These are phyloP conservation scores for Aromia moschata DNA, from an alignment of 2,888 invertebrate genomes.

Conservation along the genomic window DNA sequence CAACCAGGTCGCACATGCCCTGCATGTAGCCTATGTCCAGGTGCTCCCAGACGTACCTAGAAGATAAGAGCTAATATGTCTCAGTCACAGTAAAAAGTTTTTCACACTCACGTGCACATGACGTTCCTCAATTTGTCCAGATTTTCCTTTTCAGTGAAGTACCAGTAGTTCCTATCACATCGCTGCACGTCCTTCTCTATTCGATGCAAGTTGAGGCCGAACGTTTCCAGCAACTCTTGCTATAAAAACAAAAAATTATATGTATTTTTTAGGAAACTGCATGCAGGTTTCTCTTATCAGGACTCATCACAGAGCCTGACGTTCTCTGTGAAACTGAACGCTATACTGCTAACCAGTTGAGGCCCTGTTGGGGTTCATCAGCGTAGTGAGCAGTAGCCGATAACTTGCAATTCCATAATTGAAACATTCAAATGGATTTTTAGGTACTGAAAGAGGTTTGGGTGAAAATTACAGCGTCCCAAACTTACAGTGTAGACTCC, in stretches of 20 bases:
- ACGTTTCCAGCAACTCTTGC: slow-evolving; percentile 85
- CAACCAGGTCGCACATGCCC: slow-evolving; percentile 97
- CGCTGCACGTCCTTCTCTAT: slow-evolving; percentile 97
- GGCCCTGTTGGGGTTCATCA: no score
- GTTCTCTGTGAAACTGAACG: no score
- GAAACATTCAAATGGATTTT: no score
- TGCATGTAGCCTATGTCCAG: slow-evolving; percentile 95
- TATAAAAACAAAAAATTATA: slow-evolving; percentile 60
- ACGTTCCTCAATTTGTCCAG: slow-evolving; percentile 92
- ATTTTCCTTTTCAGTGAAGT: slow-evolving; percentile 90
- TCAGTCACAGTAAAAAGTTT: background rate
- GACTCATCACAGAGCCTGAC: no score
- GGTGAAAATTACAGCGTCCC: background rate
- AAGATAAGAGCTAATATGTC: slow-evolving; percentile 26
- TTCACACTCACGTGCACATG: slow-evolving; percentile 87
- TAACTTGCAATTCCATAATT: no score
- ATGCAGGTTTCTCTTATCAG: no score
- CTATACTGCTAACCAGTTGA: no score
- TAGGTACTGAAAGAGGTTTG: no score
- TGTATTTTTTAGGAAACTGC: no score
- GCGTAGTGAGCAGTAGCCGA: no score
- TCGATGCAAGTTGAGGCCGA: slow-evolving; percentile 89
- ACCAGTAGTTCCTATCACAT: slow-evolving; percentile 94
- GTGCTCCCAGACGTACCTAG: slow-evolving; percentile 96
- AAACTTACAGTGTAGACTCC: slow-evolving; percentile 84